phyloP scores from a whole-genome alignment of 2,888 invertebrate genomes.

The Oligia fasciuncula region DNA sequence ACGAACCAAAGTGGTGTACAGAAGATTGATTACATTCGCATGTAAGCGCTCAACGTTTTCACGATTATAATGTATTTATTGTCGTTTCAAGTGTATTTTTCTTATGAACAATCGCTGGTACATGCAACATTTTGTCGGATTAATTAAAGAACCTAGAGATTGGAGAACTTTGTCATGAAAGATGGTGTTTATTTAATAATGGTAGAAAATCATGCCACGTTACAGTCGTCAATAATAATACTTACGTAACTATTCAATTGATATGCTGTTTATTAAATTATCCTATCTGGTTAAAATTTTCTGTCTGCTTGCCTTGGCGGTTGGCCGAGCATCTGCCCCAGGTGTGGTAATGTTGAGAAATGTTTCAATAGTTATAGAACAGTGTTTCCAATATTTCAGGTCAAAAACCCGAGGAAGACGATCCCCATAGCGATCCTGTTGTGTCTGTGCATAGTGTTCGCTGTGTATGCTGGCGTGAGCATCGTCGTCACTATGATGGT shows the following conservation, averaged over 20 bases:
- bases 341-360: not conserved
- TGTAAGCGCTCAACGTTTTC: not conserved
- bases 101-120: not conserved
- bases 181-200: not conserved
- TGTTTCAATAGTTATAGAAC: not conserved
- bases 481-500: constrained; percentile 97
- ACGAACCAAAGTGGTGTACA: too few relatives aligned
- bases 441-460: constrained; percentile 93
- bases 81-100: not conserved
- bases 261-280: not conserved
- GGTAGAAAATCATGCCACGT: not conserved
- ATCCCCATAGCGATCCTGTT: constrained; percentile 96
- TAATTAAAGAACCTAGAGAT: not conserved
- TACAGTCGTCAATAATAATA: not conserved
- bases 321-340: not conserved
- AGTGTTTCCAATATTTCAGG: constrained; percentile 70
- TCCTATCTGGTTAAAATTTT: not conserved
- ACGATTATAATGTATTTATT: not conserved
- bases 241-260: not conserved
- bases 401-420: constrained; percentile 93
- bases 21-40: too few relatives aligned
- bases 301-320: not conserved
- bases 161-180: not conserved
- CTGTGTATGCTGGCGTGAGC: constrained; percentile 95
- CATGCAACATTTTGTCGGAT: not conserved